These are phyloP conservation scores for Asobara japonica DNA, from an alignment of 1,140 invertebrate species.

Conservation along the genomic window DNA sequence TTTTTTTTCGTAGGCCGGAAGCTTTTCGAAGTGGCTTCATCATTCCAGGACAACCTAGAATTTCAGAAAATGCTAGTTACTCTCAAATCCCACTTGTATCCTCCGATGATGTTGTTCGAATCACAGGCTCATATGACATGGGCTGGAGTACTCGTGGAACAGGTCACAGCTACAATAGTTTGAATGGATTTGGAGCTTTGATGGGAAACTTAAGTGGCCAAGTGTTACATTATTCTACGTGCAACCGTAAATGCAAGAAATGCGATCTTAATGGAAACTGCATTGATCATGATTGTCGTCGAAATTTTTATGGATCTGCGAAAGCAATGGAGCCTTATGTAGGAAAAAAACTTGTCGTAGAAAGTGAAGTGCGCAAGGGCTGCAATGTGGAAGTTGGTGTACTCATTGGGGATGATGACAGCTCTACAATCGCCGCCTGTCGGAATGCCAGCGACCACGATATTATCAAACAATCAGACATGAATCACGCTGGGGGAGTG, in stretches of 20 bases:
- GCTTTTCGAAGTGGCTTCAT: not conserved
- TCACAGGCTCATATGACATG: slow-evolving; percentile 14
- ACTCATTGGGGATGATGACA: slow-evolving; percentile 15
- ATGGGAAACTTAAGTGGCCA: not conserved
- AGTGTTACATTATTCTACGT: not conserved
- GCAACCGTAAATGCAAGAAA: slow-evolving; percentile 2
- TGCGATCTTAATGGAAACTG: not conserved
- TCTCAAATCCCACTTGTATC: not conserved
- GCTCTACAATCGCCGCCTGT: not conserved
- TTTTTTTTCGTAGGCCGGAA: slow-evolving; percentile 19
- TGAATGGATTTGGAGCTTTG: slow-evolving; percentile 17
- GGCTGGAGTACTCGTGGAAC: slow-evolving; percentile 14
- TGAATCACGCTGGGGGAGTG: slow-evolving; percentile 15
- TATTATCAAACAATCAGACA: slow-evolving; percentile 14
- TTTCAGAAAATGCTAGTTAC: not conserved
- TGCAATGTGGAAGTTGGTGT: slow-evolving; percentile 16
- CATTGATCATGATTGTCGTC: not conserved
- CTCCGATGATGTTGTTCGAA: not conserved
- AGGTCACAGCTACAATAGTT: slow-evolving; percentile 14
- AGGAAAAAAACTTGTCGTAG: not conserved
- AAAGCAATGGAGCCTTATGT: slow-evolving; percentile 24
- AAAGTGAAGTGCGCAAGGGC: not conserved
- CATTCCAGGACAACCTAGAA: not conserved
- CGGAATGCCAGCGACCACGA: not conserved
- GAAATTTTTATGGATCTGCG: slow-evolving; percentile 12